Evolutionary conservation across 2,797 vertebrate species (phyloP), one percentile per base, ranked within the genome.

Genomic region (Thamnophis elegans): DNA sequence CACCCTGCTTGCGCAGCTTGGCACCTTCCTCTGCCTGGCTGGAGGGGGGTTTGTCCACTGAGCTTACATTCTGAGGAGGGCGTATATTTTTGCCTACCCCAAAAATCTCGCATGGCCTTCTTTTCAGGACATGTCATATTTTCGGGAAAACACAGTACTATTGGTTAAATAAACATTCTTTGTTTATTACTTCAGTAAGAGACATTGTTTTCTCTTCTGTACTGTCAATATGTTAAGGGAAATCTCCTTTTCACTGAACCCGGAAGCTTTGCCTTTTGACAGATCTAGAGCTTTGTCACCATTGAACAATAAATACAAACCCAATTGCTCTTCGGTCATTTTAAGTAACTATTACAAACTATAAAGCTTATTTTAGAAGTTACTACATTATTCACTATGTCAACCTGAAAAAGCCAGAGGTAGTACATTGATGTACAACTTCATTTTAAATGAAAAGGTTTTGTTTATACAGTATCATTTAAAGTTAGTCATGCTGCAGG

Each of bases 231-330:
- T 95, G 68, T 95, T 95, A 92, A 78, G 91, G 16, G 90, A 95
- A 94, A 95, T 88, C 87, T 96, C 93, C 90, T 56, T 0, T 2
- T 94, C 93, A 90, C 94, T 95, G 95, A 95, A 94, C 92, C 87
- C 89, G 91, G 1, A 92, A 54, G 6, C 91, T 94, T 93, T n/a
- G 65, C 90, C 87, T 95, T 94, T 94, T 96, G 95, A 95, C 95
- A 96, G 94, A 93, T 90, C 87, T 68, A 91, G 93, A 93, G 42
- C 32, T 92, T 53, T 91, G 94, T 95, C 95, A 95, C 94, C 93
- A 87, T 92, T 94, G 96, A 95, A 92, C 95, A 95, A 96, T 95
- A 96, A 95, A 96, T 93, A 95, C 91, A 92, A 92, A 90, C 87
- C 90, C 94, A 97, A 95, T 95, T 95, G 94, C 88, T 95, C 86